Evolutionary conservation across 1,140 invertebrate species (phyloP), one percentile per base, ranked within the genome.

Genomic region (Drosophila ercepeae): DNA sequence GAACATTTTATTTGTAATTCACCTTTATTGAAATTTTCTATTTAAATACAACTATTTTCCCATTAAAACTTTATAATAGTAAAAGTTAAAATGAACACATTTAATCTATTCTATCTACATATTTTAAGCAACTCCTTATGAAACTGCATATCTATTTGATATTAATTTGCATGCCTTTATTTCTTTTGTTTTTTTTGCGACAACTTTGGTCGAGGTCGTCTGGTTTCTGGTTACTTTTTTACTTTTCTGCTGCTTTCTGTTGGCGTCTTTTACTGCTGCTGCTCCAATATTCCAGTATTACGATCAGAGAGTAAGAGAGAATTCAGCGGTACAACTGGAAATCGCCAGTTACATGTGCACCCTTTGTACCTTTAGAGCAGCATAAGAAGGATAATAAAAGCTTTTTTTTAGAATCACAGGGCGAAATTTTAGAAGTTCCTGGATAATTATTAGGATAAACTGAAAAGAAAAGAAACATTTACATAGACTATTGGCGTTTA

Each of bases 131-230:
- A 21, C 36, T 49, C 4, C 42, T 39, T 14, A 25, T 55, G 19
- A 39, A 44, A 16, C 36, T 23, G 27, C 36, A 54, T 61, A 23
- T 54, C 39, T 27, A 18, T 44, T 39, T 39, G n/a, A 42, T 32
- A 48, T 36, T 55, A 45, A 36, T 63, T 48, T 48, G 49, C 63
- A 42, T 75, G 21, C 39, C 42, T 46, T 50, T 58, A 54, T 64
- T 71, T 60, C 49, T 68, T 57, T 65, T 74, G 53, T 71, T 16
- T 42, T 42, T 42, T 72, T 77, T 84, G 73, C 65, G 73, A 78
- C 78, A 89, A 74, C 76, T 78, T 89, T 72, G 69, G 74, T 82
- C 86, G 86, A 89, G 86, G 86, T 89, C 86, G 81, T 90, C 86
- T 76, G 68, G 86, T 89, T 89, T 89, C 63, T 78, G 75, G 57